These are phyloP conservation scores for Xanthia togata DNA, from an alignment of 2,888 invertebrate species.

Conservation along the genomic window DNA sequence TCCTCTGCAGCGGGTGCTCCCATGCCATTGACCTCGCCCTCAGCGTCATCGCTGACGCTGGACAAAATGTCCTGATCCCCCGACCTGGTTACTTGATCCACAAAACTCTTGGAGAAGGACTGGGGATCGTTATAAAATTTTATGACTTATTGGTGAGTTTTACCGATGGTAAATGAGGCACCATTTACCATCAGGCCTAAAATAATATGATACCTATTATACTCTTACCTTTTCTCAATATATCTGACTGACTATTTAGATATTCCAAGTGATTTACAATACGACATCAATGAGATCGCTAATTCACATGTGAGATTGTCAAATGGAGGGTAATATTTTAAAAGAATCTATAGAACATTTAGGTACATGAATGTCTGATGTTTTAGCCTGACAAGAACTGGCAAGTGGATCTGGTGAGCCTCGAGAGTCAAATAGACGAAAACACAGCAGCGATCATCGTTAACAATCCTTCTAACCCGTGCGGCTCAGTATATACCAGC, in stretches of 20 bases:
- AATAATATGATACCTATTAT: background rate
- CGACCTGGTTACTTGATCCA: conserved; percentile 98
- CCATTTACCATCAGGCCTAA: no score
- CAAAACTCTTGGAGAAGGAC: conserved; percentile 95
- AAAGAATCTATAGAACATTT: no score
- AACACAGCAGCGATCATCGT: conserved; percentile 97
- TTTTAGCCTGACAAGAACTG: conserved; percentile 94
- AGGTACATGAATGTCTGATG: background rate
- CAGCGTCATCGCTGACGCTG: conserved; percentile 95
- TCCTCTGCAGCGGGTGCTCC: conserved; percentile 98
- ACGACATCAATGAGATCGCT: background rate
- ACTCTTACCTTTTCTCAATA: background rate
- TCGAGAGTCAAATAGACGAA: conserved; percentile 96
- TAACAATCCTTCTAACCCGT: conserved; percentile 99
- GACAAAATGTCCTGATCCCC: conserved; percentile 98
- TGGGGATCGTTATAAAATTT: conserved; percentile 94
- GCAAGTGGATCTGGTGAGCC: conserved; percentile 96
- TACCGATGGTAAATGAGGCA: no score
- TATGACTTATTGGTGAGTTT: conserved; percentile 92
- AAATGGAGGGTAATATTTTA: no score
- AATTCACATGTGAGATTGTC: background rate
- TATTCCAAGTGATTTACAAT: background rate
- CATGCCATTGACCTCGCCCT: conserved; percentile 98
- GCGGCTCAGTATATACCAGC: conserved; percentile 97
- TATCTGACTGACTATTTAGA: background rate